A percentile compares a stretch with the other conserved stretches of the same genome.
Conservation (phyloP, 2,888 invertebrate genomes). For the Ashinkailepas kermadecensis region DNA sequence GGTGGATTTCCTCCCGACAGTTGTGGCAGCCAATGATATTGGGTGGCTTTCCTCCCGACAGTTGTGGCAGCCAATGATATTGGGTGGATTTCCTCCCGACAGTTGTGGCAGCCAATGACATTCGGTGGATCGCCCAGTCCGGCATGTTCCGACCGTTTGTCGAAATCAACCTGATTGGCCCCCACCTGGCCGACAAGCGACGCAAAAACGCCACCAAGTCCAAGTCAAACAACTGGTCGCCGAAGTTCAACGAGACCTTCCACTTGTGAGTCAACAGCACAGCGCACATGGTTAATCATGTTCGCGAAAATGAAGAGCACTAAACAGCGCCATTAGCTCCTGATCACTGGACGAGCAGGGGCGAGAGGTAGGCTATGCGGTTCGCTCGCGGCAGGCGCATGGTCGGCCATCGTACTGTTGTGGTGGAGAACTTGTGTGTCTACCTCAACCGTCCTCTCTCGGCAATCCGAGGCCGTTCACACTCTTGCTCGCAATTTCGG, state of each 20-base stretch:
- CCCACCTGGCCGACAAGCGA: conserved; percentile 94
- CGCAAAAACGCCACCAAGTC: conserved; percentile 97
- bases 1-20: conserved; percentile 58
- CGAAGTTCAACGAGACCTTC: conserved; percentile 98
- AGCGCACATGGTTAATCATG: not conserved
- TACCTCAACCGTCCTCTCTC: too few relatives aligned
- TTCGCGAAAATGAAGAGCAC: too few relatives aligned
- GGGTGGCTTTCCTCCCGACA: too few relatives aligned
- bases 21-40: conserved; percentile 41
- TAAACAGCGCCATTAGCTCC: too few relatives aligned
- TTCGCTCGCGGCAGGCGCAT: too few relatives aligned
- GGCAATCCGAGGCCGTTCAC: too few relatives aligned
- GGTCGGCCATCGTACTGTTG: too few relatives aligned
- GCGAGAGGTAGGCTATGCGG: too few relatives aligned
- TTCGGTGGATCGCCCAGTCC: conserved; percentile 89
- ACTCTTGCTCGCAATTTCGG: too few relatives aligned
- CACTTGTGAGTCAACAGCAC: conserved; percentile 75
- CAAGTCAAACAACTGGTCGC: conserved; percentile 97
- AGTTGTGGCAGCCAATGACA: conserved; percentile 97
- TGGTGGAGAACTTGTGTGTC: too few relatives aligned
- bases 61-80: too few relatives aligned
- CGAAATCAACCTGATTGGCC: conserved; percentile 96
- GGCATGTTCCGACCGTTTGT: conserved; percentile 99
- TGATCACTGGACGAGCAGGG: too few relatives aligned
- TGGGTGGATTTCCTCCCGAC: conserved; percentile 37